These are phyloP conservation scores for Eudiplozoon nipponicum DNA, from an alignment of 2,888 invertebrate genomes.

Conservation along the genomic window DNA sequence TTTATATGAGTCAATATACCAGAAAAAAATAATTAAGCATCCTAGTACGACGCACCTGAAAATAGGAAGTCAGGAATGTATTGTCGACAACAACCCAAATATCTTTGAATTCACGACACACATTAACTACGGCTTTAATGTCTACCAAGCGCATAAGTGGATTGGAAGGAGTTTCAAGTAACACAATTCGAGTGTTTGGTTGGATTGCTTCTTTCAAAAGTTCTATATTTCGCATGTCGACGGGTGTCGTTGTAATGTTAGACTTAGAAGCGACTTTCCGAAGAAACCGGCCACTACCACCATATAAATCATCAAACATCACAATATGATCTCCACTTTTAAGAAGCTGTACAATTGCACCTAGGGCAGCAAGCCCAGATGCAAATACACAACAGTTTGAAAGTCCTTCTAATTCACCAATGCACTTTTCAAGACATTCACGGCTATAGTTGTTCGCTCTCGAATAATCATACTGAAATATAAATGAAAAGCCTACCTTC, in stretches of 20 bases:
- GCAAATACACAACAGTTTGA: constrained; percentile 44
- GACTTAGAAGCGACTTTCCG: constrained; percentile 36
- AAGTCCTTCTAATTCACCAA: constrained; percentile 59
- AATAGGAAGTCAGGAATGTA: constrained; percentile 60
- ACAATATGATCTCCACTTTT: constrained; percentile 57
- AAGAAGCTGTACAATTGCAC: constrained; percentile 42
- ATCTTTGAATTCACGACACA: constrained; percentile 32
- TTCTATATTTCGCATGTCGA: constrained; percentile 40
- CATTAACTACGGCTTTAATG: constrained; percentile 38
- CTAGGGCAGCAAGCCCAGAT: constrained; percentile 58
- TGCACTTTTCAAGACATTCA: constrained; percentile 48
- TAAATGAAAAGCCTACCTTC: constrained; percentile 18
- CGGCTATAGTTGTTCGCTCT: constrained; percentile 74
- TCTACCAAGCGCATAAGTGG: constrained; percentile 61
- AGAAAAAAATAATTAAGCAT: constrained; percentile 9
- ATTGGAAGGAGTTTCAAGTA: constrained; percentile 86
- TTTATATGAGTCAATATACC: too few species aligned
- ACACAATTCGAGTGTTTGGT: constrained; percentile 32
- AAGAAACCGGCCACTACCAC: constrained; percentile 50
- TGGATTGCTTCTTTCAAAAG: constrained; percentile 39
- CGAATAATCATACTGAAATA: constrained; percentile 42
- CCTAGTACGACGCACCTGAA: too few species aligned
- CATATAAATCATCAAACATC: constrained; percentile 65
- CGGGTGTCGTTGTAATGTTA: constrained; percentile 43
- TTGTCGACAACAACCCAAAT: constrained; percentile 53